A percentile compares a stretch with the other conserved stretches of the same genome.
phyloP scores from a whole-genome alignment of 2,797 vertebrate genomes.

The Brotula barbata region DNA sequence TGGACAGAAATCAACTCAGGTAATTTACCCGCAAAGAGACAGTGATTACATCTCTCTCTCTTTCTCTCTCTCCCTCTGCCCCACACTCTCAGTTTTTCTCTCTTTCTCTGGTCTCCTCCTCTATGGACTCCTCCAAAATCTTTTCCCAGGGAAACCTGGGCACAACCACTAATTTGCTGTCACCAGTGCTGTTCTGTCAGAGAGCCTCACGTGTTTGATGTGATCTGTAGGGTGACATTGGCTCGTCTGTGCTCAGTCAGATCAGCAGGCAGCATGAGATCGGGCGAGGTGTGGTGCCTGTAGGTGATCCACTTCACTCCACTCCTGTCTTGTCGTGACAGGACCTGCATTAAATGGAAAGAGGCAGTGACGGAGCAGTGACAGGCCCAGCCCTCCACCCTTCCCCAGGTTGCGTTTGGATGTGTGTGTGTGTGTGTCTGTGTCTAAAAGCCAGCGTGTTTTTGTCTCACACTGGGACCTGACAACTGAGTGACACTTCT shows the following conservation, averaged over 20 bases:
- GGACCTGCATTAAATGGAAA: constrained; percentile 86
- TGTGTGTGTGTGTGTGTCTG: constrained; percentile 36
- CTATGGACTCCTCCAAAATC: constrained; percentile 24
- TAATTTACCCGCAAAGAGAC: constrained; percentile 70
- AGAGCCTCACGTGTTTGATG: constrained; percentile 41
- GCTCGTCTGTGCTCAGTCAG: constrained; percentile 51
- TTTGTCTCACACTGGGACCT: constrained; percentile 43
- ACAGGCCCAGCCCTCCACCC: constrained; percentile 81
- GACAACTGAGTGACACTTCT: constrained; percentile 64
- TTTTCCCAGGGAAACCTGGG: constrained; percentile 15
- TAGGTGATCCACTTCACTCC: constrained; percentile 87
- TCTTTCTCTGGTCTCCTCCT: constrained; percentile 3
- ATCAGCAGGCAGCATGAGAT: constrained; percentile 57
- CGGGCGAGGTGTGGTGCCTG: constrained; percentile 88
- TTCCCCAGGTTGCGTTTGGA: constrained; percentile 34
- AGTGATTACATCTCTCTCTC: constrained; percentile 60
- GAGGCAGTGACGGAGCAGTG: constrained; percentile 88
- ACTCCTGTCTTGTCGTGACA: constrained; percentile 92
- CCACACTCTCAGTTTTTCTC: constrained; percentile 3
- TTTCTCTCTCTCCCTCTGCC: constrained; percentile 5
- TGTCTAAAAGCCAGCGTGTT: constrained; percentile 25
- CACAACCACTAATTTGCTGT: constrained; percentile 42
- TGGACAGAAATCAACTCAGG: constrained; percentile 75
- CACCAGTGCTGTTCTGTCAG: constrained; percentile 29
- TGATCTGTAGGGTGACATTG: constrained; percentile 60